Conservation (phyloP, 2,113 vertebrate genomes). For the Alexandromys fortis region DNA sequence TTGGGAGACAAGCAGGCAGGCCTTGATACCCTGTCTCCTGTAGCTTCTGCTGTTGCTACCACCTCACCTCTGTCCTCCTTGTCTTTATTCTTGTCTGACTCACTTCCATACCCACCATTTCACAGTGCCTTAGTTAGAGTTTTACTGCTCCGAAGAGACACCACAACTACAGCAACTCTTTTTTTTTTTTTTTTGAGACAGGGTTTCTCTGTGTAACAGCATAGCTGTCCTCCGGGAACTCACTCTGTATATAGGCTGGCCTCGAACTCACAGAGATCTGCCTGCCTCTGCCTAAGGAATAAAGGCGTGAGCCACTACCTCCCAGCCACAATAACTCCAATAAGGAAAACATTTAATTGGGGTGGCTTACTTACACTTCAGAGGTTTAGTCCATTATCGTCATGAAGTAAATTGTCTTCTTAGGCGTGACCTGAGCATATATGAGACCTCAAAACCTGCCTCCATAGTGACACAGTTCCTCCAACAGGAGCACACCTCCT, state of each 20-base stretch:
- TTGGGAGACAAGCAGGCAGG: not conserved
- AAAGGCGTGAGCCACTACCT: no score
- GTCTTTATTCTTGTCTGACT: not conserved
- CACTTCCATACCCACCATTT: not conserved
- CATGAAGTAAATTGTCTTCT: not conserved
- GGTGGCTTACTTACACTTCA: not conserved
- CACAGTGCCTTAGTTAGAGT: not conserved
- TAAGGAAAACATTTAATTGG: not conserved
- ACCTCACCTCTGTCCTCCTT: not conserved
- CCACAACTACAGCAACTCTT: not conserved
- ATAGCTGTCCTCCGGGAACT: no score
- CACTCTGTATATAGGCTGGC: no score
- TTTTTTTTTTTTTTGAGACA: no score
- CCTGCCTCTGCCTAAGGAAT: no score
- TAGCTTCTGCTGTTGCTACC: not conserved
- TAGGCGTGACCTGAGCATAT: not conserved
- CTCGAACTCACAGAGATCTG: no score
- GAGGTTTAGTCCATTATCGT: not conserved
- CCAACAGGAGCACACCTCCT: not conserved
- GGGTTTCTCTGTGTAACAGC: no score
- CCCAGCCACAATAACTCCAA: not conserved
- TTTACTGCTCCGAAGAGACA: not conserved
- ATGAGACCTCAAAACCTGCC: not conserved
- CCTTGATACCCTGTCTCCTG: not conserved
- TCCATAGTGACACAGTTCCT: not conserved